Percentiles rank a stretch among this genome's conserved stretches.
Evolutionary conservation across 2,113 vertebrate species (phyloP).

Genomic region (Sinocyclocheilus grahami): DNA sequence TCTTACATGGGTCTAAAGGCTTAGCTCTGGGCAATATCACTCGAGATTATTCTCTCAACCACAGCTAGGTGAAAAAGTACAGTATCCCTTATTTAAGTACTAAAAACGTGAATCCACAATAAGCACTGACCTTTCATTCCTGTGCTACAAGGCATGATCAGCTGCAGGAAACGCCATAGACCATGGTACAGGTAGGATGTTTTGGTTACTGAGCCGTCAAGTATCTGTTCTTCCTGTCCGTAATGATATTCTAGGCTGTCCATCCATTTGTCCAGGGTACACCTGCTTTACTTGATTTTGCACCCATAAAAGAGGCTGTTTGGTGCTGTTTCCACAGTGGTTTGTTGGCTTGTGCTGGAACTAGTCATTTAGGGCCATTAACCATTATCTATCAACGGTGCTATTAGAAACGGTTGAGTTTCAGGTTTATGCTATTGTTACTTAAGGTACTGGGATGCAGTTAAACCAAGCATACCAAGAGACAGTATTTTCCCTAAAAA

Average conservation of each 20-base stretch:
- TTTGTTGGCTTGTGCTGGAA: constrained; percentile 15
- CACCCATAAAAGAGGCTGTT: constrained; percentile 64
- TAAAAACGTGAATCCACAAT: background rate
- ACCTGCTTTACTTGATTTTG: constrained; percentile 71
- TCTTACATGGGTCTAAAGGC: background rate
- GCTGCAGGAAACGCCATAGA: constrained; percentile 59
- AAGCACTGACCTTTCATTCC: constrained; percentile 20
- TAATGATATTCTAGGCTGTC: constrained; percentile 56
- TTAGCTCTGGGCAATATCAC: background rate
- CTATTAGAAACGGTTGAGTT: background rate
- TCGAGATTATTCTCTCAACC: too few species aligned
- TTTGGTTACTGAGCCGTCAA: constrained; percentile 51
- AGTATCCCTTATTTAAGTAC: background rate
- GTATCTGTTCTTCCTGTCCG: constrained; percentile 63
- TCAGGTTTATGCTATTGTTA: background rate
- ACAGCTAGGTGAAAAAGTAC: background rate
- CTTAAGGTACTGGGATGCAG: background rate
- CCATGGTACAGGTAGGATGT: constrained; percentile 59
- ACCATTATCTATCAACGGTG: constrained; percentile 29
- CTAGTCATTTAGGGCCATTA: constrained; percentile 29
- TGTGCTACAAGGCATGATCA: constrained; percentile 49
- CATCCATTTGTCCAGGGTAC: constrained; percentile 64
- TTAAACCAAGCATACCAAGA: background rate
- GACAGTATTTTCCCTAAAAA: background rate
- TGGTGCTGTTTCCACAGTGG: background rate